These are phyloP conservation scores for Electrona antarctica DNA, from an alignment of 2,113 vertebrate species.

Conservation along the genomic window DNA sequence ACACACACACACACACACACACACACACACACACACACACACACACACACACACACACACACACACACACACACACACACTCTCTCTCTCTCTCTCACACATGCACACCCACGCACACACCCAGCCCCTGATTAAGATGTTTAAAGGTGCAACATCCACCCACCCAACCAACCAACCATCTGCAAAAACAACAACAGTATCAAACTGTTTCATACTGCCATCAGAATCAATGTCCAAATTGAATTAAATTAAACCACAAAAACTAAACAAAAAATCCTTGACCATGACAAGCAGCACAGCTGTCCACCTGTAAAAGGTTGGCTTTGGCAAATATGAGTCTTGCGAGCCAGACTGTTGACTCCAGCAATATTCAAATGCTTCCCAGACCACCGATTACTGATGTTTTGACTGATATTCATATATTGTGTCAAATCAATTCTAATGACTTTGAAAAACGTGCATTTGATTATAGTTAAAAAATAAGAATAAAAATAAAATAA, in stretches of 20 bases:
- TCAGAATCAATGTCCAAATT: not conserved
- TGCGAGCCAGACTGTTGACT: no score
- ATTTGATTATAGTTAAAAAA: no score
- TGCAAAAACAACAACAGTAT: conserved; percentile 12
- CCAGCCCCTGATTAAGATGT: conserved; percentile 57
- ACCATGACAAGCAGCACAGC: not conserved
- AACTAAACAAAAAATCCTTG: not conserved
- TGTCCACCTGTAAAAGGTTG: not conserved
- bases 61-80: conserved; percentile 26
- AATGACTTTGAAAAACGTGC: no score
- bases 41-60: conserved; percentile 13
- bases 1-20: conserved; percentile 12
- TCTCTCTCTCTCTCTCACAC: conserved; percentile 5
- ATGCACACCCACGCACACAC: conserved; percentile 20
- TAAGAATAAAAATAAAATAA: no score
- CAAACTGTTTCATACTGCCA: not conserved
- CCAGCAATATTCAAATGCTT: no score
- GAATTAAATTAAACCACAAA: not conserved
- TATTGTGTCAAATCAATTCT: no score
- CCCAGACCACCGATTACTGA: no score
- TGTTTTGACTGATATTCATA: no score
- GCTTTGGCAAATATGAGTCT: no score
- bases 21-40: conserved; percentile 3
- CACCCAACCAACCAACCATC: not conserved
- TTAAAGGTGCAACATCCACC: conserved; percentile 57